phyloP scores from a whole-genome alignment of 2,888 invertebrate genomes.

The Agrotis ipsilon region DNA sequence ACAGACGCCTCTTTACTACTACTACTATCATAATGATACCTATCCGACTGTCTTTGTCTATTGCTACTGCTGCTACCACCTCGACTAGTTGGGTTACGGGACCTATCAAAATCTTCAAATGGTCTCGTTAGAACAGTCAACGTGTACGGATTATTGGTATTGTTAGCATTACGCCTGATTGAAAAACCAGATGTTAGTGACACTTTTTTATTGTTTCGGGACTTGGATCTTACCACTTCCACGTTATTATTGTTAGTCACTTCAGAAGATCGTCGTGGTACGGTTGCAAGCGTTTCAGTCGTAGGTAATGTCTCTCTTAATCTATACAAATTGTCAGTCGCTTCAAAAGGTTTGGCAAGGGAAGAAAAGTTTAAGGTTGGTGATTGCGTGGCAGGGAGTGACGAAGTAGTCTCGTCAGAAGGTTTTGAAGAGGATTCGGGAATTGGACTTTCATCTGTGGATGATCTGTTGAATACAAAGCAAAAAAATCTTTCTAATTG shows the following conservation, averaged over 20 bases:
- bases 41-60: constrained; percentile 69
- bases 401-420: constrained; percentile 77
- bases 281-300: constrained; percentile 79
- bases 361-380: constrained; percentile 84
- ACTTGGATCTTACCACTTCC: constrained; percentile 75
- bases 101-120: constrained; percentile 75
- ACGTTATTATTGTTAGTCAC: constrained; percentile 81
- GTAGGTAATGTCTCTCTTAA: constrained; percentile 80
- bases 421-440: constrained; percentile 86
- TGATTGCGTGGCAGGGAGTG: constrained; percentile 75
- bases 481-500: constrained; percentile 88
- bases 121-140: constrained; percentile 86
- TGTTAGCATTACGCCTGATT: constrained; percentile 83
- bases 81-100: constrained; percentile 50
- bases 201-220: constrained; percentile 80
- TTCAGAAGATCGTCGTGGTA: constrained; percentile 73
- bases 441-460: constrained; percentile 88
- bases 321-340: constrained; percentile 85
- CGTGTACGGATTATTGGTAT: constrained; percentile 86
- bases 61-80: constrained; percentile 58
- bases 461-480: constrained; percentile 91
- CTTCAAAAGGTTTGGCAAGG: constrained; percentile 89
- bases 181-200: constrained; percentile 89
- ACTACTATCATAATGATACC: constrained; percentile 74
- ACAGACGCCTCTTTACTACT: constrained; percentile 70